These are phyloP conservation scores for Galemys pyrenaicus DNA, from an alignment of 2,113 vertebrate genomes.

Conservation along the genomic window DNA sequence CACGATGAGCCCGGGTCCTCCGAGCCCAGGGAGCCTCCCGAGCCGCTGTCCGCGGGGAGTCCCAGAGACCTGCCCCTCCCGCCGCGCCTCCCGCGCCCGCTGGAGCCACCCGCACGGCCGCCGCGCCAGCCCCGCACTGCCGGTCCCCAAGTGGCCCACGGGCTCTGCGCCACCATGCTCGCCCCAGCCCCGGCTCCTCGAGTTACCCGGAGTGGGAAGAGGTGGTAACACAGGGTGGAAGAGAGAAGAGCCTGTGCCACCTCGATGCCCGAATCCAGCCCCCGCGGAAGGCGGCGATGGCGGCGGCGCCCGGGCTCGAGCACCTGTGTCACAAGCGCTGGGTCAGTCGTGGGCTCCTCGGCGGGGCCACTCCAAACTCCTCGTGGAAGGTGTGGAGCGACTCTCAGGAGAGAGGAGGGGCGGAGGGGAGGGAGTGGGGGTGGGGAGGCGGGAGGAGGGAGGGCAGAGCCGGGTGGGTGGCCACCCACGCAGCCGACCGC, in stretches of 20 bases:
- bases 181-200: not conserved
- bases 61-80: fast-evolving
- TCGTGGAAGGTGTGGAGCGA: not conserved
- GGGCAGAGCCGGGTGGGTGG: not conserved
- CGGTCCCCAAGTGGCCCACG: not conserved
- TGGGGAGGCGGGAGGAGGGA: not conserved
- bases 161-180: not conserved
- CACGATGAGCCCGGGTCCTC: not conserved
- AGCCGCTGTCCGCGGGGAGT: too few relatives aligned
- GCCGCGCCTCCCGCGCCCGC: not conserved
- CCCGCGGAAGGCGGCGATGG: not conserved
- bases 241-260: not conserved
- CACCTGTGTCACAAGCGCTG: not conserved
- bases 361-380: not conserved
- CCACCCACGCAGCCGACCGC: not conserved
- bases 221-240: not conserved
- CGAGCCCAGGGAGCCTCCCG: not conserved
- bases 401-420: not conserved
- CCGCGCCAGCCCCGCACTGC: too few relatives aligned
- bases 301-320: not conserved
- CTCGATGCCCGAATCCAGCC: not conserved
- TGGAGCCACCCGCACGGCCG: not conserved
- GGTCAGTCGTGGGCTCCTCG: not conserved
- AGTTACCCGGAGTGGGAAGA: not conserved
- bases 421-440: not conserved